A percentile compares a stretch with the other conserved stretches of the same genome.
phyloP scores from a whole-genome alignment of 2,797 vertebrate species.

The Taenioides sp. region DNA sequence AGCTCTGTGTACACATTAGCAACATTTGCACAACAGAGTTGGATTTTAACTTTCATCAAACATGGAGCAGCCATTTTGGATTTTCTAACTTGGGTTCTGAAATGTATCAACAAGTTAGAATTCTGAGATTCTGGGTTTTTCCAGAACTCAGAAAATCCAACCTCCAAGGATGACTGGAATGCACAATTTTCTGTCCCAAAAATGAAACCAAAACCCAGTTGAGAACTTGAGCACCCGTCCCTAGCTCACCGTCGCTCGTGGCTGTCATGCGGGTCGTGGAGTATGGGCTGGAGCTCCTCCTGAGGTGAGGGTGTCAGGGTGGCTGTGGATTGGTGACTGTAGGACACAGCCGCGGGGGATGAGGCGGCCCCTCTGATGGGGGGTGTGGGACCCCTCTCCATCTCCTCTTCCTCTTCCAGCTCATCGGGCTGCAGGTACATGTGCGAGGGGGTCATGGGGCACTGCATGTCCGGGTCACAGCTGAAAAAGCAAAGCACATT shows the following conservation, averaged over 20 bases:
- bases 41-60: too few relatives aligned
- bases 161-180: too few relatives aligned
- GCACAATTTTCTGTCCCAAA: too few relatives aligned
- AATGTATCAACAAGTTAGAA: too few relatives aligned
- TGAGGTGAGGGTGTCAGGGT: slow-evolving; percentile 96
- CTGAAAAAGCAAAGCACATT: slow-evolving; percentile 69
- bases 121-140: too few relatives aligned
- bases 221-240: too few relatives aligned
- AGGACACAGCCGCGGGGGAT: slow-evolving; percentile 95
- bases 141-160: too few relatives aligned
- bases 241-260: slow-evolving; percentile 88
- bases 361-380: slow-evolving; percentile 93
- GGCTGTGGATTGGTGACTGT: slow-evolving; percentile 97
- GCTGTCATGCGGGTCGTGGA: slow-evolving; percentile 87
- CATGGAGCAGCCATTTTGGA: too few relatives aligned
- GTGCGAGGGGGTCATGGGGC: slow-evolving; percentile 89
- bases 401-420: slow-evolving; percentile 90
- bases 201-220: too few relatives aligned
- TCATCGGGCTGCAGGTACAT: slow-evolving; percentile 97
- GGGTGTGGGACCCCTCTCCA: slow-evolving; percentile 94
- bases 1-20: too few relatives aligned
- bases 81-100: too few relatives aligned
- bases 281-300: slow-evolving; percentile 96
- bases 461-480: slow-evolving; percentile 92
- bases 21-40: too few relatives aligned